phyloP scores from a whole-genome alignment of 2,888 invertebrate species.

The Brenthis daphne region DNA sequence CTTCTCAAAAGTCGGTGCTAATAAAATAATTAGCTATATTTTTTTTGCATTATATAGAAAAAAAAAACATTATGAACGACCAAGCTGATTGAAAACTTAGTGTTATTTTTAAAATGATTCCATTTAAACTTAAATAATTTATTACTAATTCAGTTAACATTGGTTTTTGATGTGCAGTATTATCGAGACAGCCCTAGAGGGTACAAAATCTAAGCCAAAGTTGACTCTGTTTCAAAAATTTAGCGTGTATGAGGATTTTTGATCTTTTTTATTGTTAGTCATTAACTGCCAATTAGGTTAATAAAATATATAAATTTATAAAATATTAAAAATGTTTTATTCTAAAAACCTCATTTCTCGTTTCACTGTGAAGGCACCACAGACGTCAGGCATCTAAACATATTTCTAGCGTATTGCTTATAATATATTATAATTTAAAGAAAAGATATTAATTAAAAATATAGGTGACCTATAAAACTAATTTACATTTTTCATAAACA shows the following conservation, averaged over 20 bases:
- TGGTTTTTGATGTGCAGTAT: constrained; percentile 53
- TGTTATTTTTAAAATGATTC: not conserved
- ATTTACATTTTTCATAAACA: too few species aligned
- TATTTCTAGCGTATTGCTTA: too few species aligned
- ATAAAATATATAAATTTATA: constrained; percentile 43
- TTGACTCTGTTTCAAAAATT: constrained; percentile 52
- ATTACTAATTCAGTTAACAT: constrained; percentile 18
- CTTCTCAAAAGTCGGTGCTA: constrained; percentile 2
- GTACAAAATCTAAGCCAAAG: constrained; percentile 61
- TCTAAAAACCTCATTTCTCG: not conserved
- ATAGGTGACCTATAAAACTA: too few species aligned
- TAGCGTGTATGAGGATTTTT: constrained; percentile 47
- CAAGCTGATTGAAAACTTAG: not conserved
- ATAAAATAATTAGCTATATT: constrained; percentile 4
- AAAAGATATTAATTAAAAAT: too few species aligned
- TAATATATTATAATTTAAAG: too few species aligned
- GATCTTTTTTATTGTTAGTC: constrained; percentile 53
- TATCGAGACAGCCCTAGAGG: constrained; percentile 51
- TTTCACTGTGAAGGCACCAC: too few species aligned
- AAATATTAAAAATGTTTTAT: constrained; percentile 33
- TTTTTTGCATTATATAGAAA: not conserved
- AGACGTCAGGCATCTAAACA: too few species aligned
- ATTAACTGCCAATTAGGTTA: constrained; percentile 71
- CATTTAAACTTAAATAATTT: not conserved
- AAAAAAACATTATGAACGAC: not conserved